phyloP scores from a whole-genome alignment of 2,888 invertebrate genomes.

The Coremacera marginata region DNA sequence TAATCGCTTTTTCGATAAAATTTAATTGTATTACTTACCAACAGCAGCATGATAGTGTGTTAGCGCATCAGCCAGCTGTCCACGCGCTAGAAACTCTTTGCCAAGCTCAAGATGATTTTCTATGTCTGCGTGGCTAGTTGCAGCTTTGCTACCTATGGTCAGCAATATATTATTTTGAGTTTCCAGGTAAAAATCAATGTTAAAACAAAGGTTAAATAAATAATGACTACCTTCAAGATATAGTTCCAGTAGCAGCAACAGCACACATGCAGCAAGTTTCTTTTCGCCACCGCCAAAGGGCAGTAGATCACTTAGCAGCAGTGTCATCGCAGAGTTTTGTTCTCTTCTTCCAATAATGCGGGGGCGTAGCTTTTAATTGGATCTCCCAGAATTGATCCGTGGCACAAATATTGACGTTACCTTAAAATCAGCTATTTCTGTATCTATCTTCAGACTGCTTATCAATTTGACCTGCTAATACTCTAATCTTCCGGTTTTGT shows the following conservation, averaged over 20 bases:
- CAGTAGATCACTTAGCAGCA: constrained; percentile 59
- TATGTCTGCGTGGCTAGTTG: constrained; percentile 79
- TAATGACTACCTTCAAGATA: constrained; percentile 75
- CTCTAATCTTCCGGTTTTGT: not conserved
- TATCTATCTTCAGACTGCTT: not conserved
- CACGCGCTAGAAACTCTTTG: constrained; percentile 89
- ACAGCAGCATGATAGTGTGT: constrained; percentile 98
- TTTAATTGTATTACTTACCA: constrained; percentile 73
- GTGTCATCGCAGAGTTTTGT: constrained; percentile 51
- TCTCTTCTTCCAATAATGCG: not conserved
- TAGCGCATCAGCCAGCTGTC: constrained; percentile 95
- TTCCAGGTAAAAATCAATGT: constrained; percentile 33
- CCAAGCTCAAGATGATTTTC: constrained; percentile 95
- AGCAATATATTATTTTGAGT: not conserved
- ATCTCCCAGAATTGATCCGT: not conserved
- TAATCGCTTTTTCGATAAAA: not conserved
- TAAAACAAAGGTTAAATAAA: constrained; percentile 3
- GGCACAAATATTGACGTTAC: not conserved
- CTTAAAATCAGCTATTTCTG: not conserved
- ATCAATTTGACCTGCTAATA: constrained; percentile 9
- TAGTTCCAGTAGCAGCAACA: constrained; percentile 77
- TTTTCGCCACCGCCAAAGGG: constrained; percentile 69
- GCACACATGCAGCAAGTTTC: constrained; percentile 77
- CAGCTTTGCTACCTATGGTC: constrained; percentile 75
- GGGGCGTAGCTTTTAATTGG: not conserved